Evolutionary conservation across 2,797 vertebrate genomes (phyloP).

Genomic region (Delichon dasypus): DNA sequence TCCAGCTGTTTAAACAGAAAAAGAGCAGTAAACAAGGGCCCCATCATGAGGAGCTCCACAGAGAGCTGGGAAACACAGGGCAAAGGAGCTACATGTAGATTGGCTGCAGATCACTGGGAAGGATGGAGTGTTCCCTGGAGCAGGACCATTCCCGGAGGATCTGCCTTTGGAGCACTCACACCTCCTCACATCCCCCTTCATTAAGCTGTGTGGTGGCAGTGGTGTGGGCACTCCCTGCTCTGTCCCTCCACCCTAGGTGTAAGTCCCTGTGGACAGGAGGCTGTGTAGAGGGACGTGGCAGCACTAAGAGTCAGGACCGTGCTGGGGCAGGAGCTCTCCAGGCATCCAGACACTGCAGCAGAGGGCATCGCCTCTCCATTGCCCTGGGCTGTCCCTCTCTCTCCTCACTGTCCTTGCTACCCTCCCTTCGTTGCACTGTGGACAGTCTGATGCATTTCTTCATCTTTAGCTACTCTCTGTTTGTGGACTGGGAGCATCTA

Average conservation of each 20-base stretch:
- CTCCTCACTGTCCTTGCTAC: background rate
- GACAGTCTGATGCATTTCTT: background rate
- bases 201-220: background rate
- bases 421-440: background rate
- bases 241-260: background rate
- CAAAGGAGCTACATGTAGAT: background rate
- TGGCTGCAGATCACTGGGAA: background rate
- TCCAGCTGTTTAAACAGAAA: slow-evolving; percentile 62
- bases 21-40: background rate
- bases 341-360: background rate
- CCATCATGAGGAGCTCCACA: background rate
- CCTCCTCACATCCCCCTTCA: background rate
- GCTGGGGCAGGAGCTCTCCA: background rate
- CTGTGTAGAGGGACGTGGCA: background rate
- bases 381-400: background rate
- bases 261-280: background rate
- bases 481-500: no score
- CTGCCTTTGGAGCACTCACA: background rate
- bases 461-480: background rate
- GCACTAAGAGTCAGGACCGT: background rate
- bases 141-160: background rate
- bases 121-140: background rate
- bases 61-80: background rate
- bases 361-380: background rate
- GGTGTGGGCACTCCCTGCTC: background rate